phyloP scores from a whole-genome alignment of 1,140 invertebrate genomes.

The Drosophila paulistorum region DNA sequence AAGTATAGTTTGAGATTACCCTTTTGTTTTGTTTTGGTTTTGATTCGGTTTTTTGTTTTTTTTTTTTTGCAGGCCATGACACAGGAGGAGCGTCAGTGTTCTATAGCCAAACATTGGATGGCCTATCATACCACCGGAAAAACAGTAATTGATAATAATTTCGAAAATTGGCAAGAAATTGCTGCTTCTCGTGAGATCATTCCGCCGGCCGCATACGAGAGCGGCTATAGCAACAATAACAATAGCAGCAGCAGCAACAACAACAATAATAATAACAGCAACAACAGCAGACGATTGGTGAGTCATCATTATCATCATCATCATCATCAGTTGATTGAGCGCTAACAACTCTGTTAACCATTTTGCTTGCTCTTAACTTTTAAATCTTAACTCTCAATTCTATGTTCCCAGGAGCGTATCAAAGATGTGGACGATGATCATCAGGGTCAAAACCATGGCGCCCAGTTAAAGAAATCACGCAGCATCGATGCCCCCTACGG shows the following conservation, averaged over 20 bases:
- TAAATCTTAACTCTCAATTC: neutral
- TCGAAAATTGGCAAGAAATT: constrained; percentile 95
- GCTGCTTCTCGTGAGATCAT: constrained; percentile 93
- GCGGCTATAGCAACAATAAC: constrained; percentile 55
- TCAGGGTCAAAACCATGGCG: constrained; percentile 77
- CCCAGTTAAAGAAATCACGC: constrained; percentile 92
- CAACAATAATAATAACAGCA: constrained; percentile 29
- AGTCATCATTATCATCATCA: constrained; percentile 56
- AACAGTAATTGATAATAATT: constrained; percentile 89
- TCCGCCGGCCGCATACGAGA: constrained; percentile 75
- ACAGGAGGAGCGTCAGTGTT: constrained; percentile 96
- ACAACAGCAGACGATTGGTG: constrained; percentile 71
- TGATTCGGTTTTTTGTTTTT: constrained; percentile 2
- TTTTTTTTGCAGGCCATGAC: constrained; percentile 90
- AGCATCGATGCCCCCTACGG: constrained; percentile 94
- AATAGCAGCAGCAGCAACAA: constrained; percentile 28
- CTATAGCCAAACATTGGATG: constrained; percentile 95
- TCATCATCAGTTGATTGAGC: constrained; percentile 33
- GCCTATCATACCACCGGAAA: constrained; percentile 92
- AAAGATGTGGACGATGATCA: constrained; percentile 84
- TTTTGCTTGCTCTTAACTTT: neutral
- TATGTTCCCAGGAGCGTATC: constrained; percentile 65
- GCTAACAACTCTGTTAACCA: constrained; percentile 46
- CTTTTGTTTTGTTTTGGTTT: constrained; percentile 10
- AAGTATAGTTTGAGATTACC: constrained; percentile 83